Evolutionary conservation across 2,797 vertebrate species (phyloP).

Genomic region (Myiothlypis chrysogaster): DNA sequence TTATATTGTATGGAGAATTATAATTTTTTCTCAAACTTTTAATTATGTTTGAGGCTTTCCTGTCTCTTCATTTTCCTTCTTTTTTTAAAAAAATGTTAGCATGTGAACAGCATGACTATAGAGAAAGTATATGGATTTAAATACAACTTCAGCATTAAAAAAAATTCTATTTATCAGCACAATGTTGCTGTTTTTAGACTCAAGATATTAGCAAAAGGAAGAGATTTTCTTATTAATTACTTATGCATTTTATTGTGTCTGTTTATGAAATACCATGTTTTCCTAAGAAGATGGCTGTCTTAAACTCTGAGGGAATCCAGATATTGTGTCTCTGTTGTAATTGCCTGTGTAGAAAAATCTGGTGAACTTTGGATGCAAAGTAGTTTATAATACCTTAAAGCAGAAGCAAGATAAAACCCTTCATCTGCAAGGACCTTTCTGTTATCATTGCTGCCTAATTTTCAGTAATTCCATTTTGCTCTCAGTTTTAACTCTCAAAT

Average conservation of each 20-base stretch:
- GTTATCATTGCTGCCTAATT: neutral
- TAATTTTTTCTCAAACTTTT: neutral
- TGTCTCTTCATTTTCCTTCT: neutral
- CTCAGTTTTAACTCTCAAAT: neutral
- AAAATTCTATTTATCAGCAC: neutral
- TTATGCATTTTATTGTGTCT: neutral
- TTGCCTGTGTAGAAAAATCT: neutral
- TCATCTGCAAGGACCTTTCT: neutral
- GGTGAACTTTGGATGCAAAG: neutral
- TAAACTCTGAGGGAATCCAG: neutral
- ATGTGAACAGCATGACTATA: neutral
- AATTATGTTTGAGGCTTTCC: neutral
- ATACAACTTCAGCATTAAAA: neutral
- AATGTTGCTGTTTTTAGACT: neutral
- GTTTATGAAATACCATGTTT: neutral
- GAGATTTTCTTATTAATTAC: neutral
- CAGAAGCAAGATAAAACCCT: neutral
- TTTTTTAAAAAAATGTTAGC: neutral
- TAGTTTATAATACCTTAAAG: neutral
- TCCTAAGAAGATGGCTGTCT: neutral
- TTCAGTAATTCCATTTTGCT: neutral
- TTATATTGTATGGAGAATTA: neutral
- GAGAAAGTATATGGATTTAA: neutral
- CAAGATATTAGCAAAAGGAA: neutral
- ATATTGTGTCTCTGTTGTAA: neutral